Percentiles rank a stretch among this genome's conserved stretches.
Evolutionary conservation across 2,888 invertebrate species (phyloP).

Genomic region (Norana najaformis): DNA sequence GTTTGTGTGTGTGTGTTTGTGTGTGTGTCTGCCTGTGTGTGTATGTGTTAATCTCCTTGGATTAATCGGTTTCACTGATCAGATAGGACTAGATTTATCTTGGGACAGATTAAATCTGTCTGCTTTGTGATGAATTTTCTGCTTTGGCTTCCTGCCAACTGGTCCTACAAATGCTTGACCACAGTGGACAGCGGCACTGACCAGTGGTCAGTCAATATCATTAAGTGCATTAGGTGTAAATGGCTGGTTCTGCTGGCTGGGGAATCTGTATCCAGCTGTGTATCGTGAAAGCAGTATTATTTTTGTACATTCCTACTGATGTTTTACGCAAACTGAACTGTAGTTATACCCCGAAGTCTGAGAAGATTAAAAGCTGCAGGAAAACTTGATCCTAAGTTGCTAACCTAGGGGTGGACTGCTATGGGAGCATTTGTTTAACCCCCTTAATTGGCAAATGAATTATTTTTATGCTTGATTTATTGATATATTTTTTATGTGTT

Average conservation of each 20-base stretch:
- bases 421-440: neutral
- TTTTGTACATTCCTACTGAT: neutral
- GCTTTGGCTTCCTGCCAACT: neutral
- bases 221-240: neutral
- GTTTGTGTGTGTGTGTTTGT: neutral
- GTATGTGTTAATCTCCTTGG: neutral
- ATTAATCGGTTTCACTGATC: neutral
- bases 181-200: slow-evolving; percentile 13
- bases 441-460: neutral
- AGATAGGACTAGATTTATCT: slow-evolving; percentile 20
- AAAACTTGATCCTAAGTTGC: too few relatives aligned
- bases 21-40: too few relatives aligned
- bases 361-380: too few relatives aligned
- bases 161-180: neutral
- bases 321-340: neutral
- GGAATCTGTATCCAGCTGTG: neutral
- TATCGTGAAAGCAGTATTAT: neutral
- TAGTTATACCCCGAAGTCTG: too few relatives aligned
- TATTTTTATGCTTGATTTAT: neutral
- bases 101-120: slow-evolving; percentile 3
- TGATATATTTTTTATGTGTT: neutral
- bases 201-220: neutral
- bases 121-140: neutral
- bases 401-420: neutral
- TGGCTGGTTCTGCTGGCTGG: neutral